phyloP scores from a whole-genome alignment of 2,888 invertebrate species.

The Scaptodrosophila latifasciaeformis region DNA sequence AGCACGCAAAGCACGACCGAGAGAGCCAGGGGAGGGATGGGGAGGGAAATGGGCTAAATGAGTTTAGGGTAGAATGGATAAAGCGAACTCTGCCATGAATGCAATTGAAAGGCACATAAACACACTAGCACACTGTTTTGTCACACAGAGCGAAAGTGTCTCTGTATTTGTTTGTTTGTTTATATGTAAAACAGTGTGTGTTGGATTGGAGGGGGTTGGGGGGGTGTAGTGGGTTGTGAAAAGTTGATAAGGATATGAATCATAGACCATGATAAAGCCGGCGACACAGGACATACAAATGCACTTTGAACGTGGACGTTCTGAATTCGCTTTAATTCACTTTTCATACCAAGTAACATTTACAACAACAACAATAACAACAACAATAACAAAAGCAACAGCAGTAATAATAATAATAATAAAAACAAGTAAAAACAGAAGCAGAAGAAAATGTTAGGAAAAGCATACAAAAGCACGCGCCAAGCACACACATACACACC shows the following conservation, averaged over 20 bases:
- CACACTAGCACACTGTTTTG: slow-evolving; percentile 63
- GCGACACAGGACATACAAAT: slow-evolving; percentile 55
- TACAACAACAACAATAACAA: slow-evolving; percentile 11
- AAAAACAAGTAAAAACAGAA: neutral
- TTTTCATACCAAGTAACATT: slow-evolving; percentile 61
- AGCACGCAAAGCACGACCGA: too few relatives aligned
- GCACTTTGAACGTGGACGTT: slow-evolving; percentile 65
- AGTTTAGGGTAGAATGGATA: too few relatives aligned
- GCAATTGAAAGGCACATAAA: slow-evolving; percentile 56
- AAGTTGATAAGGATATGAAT: too few relatives aligned
- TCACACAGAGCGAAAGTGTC: slow-evolving; percentile 59
- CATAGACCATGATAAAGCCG: slow-evolving; percentile 63
- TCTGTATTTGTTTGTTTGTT: slow-evolving; percentile 8
- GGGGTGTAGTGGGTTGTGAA: too few relatives aligned
- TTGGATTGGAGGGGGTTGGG: slow-evolving; percentile 53
- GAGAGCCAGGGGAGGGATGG: neutral
- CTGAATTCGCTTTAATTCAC: slow-evolving; percentile 71
- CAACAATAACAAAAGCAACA: neutral
- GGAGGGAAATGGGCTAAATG: too few relatives aligned
- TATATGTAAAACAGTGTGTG: slow-evolving; percentile 16
- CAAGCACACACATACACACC: slow-evolving; percentile 14
- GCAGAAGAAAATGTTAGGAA: slow-evolving; percentile 1
- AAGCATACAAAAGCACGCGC: slow-evolving; percentile 56
- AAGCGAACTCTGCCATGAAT: too few relatives aligned
- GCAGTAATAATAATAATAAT: neutral